A percentile compares a stretch with the other conserved stretches of the same genome.
phyloP scores from a whole-genome alignment of 2,797 vertebrate genomes.

The Valencia hispanica region DNA sequence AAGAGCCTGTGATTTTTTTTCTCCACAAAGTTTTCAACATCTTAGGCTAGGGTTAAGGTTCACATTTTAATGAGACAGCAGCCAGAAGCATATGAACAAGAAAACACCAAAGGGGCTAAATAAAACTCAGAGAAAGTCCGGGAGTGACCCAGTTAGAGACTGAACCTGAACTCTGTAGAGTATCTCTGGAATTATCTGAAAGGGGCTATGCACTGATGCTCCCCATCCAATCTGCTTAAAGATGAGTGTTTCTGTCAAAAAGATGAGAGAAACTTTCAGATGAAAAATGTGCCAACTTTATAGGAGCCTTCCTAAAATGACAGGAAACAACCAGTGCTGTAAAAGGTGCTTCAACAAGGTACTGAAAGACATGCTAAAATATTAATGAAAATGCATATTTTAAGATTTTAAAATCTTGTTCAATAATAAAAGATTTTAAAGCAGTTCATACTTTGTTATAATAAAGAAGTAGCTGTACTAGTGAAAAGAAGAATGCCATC shows the following conservation, averaged over 20 bases:
- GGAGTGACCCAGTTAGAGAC: slow-evolving; percentile 1
- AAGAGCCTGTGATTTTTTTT: neutral
- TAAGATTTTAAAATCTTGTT: no score
- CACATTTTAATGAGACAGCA: slow-evolving; percentile 5
- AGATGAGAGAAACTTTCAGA: neutral
- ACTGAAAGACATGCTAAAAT: neutral
- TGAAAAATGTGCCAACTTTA: neutral
- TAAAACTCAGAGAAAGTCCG: neutral
- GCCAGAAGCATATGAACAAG: neutral
- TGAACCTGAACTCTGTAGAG: neutral
- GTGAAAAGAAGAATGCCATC: neutral
- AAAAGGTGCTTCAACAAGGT: neutral
- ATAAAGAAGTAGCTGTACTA: neutral
- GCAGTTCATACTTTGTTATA: neutral
- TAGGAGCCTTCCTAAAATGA: neutral
- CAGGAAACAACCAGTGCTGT: neutral
- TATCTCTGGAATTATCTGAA: neutral
- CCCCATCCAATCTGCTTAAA: neutral
- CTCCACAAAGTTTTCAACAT: neutral
- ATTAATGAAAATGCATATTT: slow-evolving; percentile 5
- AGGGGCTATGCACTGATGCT: neutral
- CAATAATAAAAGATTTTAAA: neutral
- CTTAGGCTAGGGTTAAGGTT: slow-evolving; percentile 2
- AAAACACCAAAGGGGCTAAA: neutral
- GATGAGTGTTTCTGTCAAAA: slow-evolving; percentile 4